phyloP scores from a whole-genome alignment of 2,113 vertebrate genomes.

The Aythya baeri region DNA sequence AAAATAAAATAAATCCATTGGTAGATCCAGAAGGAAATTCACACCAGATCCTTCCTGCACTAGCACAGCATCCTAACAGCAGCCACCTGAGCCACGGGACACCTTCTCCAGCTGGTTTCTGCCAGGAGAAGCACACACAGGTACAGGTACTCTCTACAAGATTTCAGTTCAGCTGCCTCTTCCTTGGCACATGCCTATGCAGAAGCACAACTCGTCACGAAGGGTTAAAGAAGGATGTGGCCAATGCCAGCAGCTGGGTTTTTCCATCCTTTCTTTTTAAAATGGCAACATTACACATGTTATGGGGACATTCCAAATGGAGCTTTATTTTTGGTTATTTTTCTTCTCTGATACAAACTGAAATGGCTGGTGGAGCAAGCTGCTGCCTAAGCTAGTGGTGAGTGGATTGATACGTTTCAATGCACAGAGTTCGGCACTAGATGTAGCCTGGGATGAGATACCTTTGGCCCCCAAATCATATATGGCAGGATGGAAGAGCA shows the following conservation, averaged over 20 bases:
- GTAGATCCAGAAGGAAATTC: not conserved
- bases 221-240: not conserved
- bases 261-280: not conserved
- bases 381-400: not conserved
- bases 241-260: not conserved
- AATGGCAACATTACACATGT: not conserved
- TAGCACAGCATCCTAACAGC: not conserved
- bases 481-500: not conserved
- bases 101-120: not conserved
- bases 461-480: not conserved
- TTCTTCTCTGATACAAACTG: not conserved
- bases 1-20: not conserved
- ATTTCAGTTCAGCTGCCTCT: not conserved
- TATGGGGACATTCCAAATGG: not conserved
- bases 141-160: not conserved
- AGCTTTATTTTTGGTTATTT: not conserved
- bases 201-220: not conserved
- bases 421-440: not conserved
- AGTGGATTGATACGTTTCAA: not conserved
- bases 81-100: accelerated
- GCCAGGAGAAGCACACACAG: not conserved
- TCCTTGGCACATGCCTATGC: accelerated
- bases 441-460: not conserved
- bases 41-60: not conserved
- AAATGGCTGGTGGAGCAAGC: not conserved